Conservation (phyloP, 1,140 invertebrate species). For the Neodiprion fabricii region DNA sequence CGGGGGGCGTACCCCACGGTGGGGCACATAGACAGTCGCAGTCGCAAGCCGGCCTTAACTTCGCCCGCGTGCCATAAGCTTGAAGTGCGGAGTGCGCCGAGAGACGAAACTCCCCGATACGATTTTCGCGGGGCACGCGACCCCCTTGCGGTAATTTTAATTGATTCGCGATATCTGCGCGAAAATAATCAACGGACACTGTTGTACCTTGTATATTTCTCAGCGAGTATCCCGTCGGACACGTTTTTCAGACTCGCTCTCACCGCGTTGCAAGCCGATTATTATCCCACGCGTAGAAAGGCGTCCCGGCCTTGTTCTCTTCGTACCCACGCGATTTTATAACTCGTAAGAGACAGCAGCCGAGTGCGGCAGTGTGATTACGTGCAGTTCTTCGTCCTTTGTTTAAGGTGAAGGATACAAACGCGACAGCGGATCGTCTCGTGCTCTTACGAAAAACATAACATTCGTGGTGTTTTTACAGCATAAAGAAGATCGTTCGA, state of each 20-base stretch:
- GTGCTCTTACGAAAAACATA: too few species aligned
- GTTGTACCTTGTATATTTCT: background rate
- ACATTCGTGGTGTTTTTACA: too few species aligned
- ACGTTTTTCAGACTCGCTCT: background rate
- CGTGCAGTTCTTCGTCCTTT: background rate
- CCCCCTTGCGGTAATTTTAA: background rate
- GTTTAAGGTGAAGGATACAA: too few species aligned
- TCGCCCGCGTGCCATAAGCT: background rate
- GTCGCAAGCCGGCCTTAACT: background rate
- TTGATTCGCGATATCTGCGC: background rate
- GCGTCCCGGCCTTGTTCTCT: background rate
- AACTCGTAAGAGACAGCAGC: background rate
- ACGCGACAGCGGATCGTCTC: too few species aligned
- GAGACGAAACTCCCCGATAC: background rate
- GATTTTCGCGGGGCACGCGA: background rate
- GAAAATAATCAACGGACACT: background rate
- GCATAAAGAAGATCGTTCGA: too few species aligned
- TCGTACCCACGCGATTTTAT: background rate
- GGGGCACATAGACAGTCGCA: background rate
- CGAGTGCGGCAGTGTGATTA: background rate
- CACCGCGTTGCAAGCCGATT: background rate
- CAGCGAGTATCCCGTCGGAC: too few species aligned
- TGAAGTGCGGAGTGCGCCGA: background rate
- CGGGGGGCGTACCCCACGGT: background rate
- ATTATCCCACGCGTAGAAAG: slow-evolving; percentile 4